Base-by-base conservation (phyloP, 2,113 vertebrate species). In the Neomonachus schauinslandi region DNA sequence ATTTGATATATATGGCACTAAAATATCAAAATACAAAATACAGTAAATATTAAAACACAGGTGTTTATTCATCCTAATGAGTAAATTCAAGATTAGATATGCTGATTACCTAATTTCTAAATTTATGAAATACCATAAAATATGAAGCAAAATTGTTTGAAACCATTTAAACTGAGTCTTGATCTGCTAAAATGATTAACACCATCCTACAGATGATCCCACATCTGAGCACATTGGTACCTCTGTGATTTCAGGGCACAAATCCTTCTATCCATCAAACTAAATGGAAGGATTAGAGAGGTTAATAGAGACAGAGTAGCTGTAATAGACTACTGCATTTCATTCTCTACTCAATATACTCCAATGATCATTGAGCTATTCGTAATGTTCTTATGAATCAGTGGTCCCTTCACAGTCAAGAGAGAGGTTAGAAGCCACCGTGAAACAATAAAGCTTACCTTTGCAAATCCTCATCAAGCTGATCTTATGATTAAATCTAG, bases 231-330 rank as follows among this genome's bases (percentile, higher is more conserved):
- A 89, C 0, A 0, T 84, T 84, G 33, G 81, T 79, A 89, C 84
- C 88, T 86, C 46, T 81, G 77, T 71, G 81, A 97, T 92, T 83
- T 96, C 6, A 0, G 91, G 84, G 79, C 96, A 96, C 90, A 97
- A 76, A 97, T 71, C 96, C 79, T 39, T 97, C 96, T 59, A 97
- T 95, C 94, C 91, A 92, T 98, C 98, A 98, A 61, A 90, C 4
- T 83, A 97, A 98, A 97, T 93, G 51, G 76, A 98, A 98, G 97
- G 82, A 87, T 97, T 87, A 97, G 19, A 72, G 12, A 97, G 93
- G 96, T 97, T 98, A 98, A 98, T 46, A 98, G 87, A 98, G 89
- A 97, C 0, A 12, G 84, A 98, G 95, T 57, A 94, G 79, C 95
- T 89, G 59, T 89, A 96, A 98, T 0, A 96, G 87, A 93, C 69